Evolutionary conservation across 2,113 vertebrate genomes (phyloP), one percentile per base, ranked within the genome.

Genomic region (Apodemus speciosus): DNA sequence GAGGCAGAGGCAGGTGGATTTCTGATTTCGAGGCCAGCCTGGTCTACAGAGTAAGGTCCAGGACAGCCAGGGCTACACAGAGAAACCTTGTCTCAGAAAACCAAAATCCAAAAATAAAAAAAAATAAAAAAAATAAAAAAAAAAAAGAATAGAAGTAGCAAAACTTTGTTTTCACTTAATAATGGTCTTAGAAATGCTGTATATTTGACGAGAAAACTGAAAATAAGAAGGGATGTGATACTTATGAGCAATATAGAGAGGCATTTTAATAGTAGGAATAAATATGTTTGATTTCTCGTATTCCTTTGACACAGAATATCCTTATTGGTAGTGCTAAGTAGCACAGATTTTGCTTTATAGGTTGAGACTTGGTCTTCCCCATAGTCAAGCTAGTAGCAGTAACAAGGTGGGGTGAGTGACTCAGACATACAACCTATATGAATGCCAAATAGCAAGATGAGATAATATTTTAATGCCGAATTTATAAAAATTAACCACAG

Each of bases 161-260:
- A 89, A 95, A 88, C 56, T 89, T 91, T 87, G 64, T 46, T 90
- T 27, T 25, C 58, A 38, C 84, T 93, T 92, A 91, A 79, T 72
- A 83, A 69, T 72, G 71, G 93, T 56, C 89, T 94, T 77, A 95
- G 85, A 90, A 95, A 89, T 93, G 30, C n/a, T 91, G 9, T 71
- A 14, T 18, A 40, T 92, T 86, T 68, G 46, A 6, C 81, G 88
- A 72, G 49, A 35, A 91, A 94, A 88, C n/a, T 46, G 77, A 95
- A 95, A 72, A 91, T 11, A 77, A 95, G 72, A 85, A 73, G 27
- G 68, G 51, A 73, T 79, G 8, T 25, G 62, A 2, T 91, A 68
- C 84, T 97, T 92, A 53, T 16, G 77, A 92, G 68, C 49, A 85
- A 35, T 64, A 49, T 84, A 35, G 80, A 89, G 69, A 62, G 66